Evolutionary conservation across 1,140 invertebrate species (phyloP), one percentile per base, ranked within the genome.

Genomic region (Drosophila asahinai): DNA sequence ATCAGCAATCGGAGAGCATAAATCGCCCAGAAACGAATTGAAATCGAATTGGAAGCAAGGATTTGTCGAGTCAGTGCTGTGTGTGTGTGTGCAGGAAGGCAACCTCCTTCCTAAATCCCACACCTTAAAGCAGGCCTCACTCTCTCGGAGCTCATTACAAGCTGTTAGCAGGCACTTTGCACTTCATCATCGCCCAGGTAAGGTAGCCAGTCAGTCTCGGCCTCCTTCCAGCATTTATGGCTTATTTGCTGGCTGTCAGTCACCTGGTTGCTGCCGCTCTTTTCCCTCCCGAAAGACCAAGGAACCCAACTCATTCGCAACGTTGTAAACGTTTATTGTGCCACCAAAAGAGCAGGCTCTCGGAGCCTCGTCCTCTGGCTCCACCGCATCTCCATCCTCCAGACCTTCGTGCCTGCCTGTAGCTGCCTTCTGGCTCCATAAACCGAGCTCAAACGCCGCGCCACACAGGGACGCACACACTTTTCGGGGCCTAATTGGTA

Each of bases 401-500:
- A 60, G 47, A 52, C 22, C 70, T 60, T 49, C 67, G 54, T 60
- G 67, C 25, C 54, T 71, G 19, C 42, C 27, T 36, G 12, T 45
- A 5, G 51, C 22, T 40, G 12, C 19, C 19, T 19, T 19, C 19
- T 19, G 19, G 19, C 64, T 58, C 7, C 19, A 40, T 30, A n/a
- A 11, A 19, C n/a, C 48, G 55, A 36, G 15, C 68, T 30, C 54
- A 72, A 64, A 48, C n/a, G 40, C 45, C 61, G 71, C 71, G 77
- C 74, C 64, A 80, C 71, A 75, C 60, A 80, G 61, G 52, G 71
- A 45, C 61, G 48, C 73, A 61, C 78, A 76, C 75, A 84, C 71
- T 80, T 84, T 84, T 82, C 47, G 67, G 65, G 70, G 74, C 89
- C 89, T 91, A 91, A 91, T 91, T 91, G 89, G 89, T 91, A 86